Base-by-base conservation (phyloP, 2,797 vertebrate species). In the Knipowitschia caucasica region DNA sequence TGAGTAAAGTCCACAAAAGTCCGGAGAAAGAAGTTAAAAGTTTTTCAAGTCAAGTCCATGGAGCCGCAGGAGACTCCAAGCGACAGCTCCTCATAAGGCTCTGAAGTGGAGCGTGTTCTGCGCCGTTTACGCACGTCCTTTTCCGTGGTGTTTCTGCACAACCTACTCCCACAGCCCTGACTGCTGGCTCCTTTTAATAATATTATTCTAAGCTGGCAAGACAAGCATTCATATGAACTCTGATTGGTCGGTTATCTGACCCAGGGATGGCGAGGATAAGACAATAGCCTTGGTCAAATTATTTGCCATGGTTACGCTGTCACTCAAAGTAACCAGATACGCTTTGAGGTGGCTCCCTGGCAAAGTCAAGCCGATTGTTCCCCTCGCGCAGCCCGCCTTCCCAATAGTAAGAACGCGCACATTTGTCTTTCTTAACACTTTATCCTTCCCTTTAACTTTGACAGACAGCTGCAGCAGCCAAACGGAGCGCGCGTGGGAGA, bases 221-320 rank as follows among this genome's bases (percentile, higher is more conserved):
- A 93, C 92, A 92, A 91, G 91, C 91, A 90, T 93, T 94, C 92
- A 92, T 93, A 92, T 91, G 92, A 87, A 89, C 92, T 92, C 92
- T 98, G 94, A 98, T 98, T 98, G 95, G 95, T 94, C 88, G 89
- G 95, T 93, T 95, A 97, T 92, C 91, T 93, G 95, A 98, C 94
- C 94, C 94, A 88, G 91, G 94, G 93, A 93, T 92, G 93, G 93
- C 81, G 91, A 91, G 92, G 91, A 95, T 92, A 94, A 98, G 93
- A 98, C 95, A 98, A 98, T 96, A 94, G 93, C 93, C 93, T 91
- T 91, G 94, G 94, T 93, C 93, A 94, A 99, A 98, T 98, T 93
- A 96, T 94, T 97, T 92, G 91, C 94, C 94, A 96, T 97, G 94
- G 95, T 91, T 92, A 98, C 95, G 89, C 94, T 94, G 95, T 97